Conservation (phyloP, 2,113 vertebrate genomes). For the Gila orcuttii region DNA sequence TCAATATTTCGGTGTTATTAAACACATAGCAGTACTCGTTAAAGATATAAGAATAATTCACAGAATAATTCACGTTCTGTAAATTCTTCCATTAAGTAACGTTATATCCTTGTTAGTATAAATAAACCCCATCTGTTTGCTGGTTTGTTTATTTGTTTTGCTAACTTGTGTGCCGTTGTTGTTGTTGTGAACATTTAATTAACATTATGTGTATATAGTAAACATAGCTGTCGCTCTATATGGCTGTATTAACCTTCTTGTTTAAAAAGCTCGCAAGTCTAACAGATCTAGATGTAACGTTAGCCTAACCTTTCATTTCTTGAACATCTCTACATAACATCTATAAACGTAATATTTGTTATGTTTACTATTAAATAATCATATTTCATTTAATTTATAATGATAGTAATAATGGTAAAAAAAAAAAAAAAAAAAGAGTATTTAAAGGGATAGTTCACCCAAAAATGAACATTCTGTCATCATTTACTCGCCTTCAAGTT, state of each 20-base stretch:
- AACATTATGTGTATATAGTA: not conserved
- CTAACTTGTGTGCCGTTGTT: not conserved
- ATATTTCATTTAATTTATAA: too few relatives aligned
- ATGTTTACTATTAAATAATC: too few relatives aligned
- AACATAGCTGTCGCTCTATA: not conserved
- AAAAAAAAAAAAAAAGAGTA: too few relatives aligned
- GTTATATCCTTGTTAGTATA: not conserved
- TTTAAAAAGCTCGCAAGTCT: not conserved
- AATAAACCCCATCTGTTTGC: not conserved
- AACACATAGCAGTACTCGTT: not conserved
- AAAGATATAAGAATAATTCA: not conserved
- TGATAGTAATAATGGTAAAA: too few relatives aligned
- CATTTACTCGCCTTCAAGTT: too few relatives aligned
- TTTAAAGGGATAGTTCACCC: too few relatives aligned
- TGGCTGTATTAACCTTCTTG: not conserved
- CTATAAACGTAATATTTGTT: too few relatives aligned
- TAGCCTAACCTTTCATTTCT: not conserved
- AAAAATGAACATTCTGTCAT: too few relatives aligned
- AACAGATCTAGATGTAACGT: not conserved
- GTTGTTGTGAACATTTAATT: not conserved
- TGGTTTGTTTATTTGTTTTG: slow-evolving; percentile 1
- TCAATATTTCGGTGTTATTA: not conserved
- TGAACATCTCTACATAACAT: not conserved
- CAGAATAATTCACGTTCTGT: not conserved
- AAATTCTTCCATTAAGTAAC: not conserved